These are phyloP conservation scores for Pseudorhiza aurosa DNA, from an alignment of 30 jellyfish, hydroid and myxozoan species.

Conservation along the genomic window DNA sequence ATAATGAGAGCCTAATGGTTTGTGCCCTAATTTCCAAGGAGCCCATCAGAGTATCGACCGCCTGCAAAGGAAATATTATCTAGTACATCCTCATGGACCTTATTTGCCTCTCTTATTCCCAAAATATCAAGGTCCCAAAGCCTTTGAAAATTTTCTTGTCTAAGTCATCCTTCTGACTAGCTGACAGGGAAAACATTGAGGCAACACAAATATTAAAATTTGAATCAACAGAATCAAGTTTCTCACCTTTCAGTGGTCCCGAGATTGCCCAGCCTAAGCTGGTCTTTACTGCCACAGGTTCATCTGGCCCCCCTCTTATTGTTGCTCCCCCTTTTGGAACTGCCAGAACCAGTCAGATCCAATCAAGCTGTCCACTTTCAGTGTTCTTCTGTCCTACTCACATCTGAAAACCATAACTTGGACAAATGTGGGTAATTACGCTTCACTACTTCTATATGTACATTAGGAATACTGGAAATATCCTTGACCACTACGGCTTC, in stretches of 20 bases:
- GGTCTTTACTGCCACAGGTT: conserved; percentile 58
- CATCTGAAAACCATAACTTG: no score
- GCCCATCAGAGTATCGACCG: background rate
- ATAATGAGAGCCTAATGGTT: conserved; percentile 8
- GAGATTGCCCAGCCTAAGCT: conserved; percentile 54
- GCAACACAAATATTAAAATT: background rate
- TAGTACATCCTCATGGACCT: conserved; percentile 7
- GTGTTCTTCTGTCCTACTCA: no score
- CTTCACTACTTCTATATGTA: conserved; percentile 18
- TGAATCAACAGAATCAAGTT: background rate
- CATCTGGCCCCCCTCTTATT: conserved; percentile 59
- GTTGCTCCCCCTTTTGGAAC: conserved; percentile 45
- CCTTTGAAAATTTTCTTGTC: background rate
- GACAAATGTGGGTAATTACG: background rate
- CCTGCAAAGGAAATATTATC: conserved; percentile 13
- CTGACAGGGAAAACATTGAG: background rate
- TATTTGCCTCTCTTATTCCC: background rate
- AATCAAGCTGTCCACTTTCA: conserved; percentile 18
- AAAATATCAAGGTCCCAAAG: conserved; percentile 1
- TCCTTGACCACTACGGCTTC: conserved; percentile 29
- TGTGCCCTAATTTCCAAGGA: conserved; percentile 28
- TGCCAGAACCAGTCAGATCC: conserved; percentile 52
- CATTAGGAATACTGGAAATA: conserved; percentile 11
- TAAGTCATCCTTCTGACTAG: background rate
- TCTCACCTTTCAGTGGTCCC: conserved; percentile 51